Evolutionary conservation across 1,140 invertebrate genomes (phyloP).

Genomic region (Dendroctonus ponderosae): DNA sequence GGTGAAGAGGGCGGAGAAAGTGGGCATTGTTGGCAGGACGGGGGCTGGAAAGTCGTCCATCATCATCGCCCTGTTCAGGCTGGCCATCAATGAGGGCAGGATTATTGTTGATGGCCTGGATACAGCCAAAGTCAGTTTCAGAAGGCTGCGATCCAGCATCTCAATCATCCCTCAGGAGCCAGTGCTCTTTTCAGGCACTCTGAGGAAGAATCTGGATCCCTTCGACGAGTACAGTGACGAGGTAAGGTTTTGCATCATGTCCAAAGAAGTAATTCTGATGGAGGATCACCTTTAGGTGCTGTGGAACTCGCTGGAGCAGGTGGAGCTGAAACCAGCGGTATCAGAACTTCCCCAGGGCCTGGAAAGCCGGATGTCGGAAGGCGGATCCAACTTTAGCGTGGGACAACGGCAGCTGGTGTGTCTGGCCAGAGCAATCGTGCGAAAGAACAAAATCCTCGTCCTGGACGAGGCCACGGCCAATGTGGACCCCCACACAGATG

Average conservation of each 20-base stretch:
- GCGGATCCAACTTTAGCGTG: slow-evolving; percentile 56
- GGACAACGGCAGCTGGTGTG: slow-evolving; percentile 59
- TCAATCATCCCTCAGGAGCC: slow-evolving; percentile 85
- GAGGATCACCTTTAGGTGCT: slow-evolving; percentile 54
- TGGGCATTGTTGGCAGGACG: slow-evolving; percentile 47
- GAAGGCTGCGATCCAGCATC: slow-evolving; percentile 68
- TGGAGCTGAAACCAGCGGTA: slow-evolving; percentile 64
- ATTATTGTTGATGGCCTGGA: slow-evolving; percentile 73
- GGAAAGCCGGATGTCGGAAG: slow-evolving; percentile 62
- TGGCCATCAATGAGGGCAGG: slow-evolving; percentile 67
- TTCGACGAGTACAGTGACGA: slow-evolving; percentile 70
- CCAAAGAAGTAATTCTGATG: not conserved
- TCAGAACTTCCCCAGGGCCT: slow-evolving; percentile 46
- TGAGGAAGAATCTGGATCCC: slow-evolving; percentile 84
- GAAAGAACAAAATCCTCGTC: slow-evolving; percentile 60
- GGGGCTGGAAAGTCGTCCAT: slow-evolving; percentile 75
- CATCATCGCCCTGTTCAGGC: slow-evolving; percentile 68
- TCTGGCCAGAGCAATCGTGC: slow-evolving; percentile 63
- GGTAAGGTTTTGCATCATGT: slow-evolving; percentile 55
- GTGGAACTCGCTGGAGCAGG: slow-evolving; percentile 79
- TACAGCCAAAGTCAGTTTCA: slow-evolving; percentile 61
- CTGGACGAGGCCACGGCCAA: slow-evolving; percentile 72
- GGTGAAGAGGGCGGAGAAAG: slow-evolving; percentile 64
- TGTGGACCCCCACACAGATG: slow-evolving; percentile 61
- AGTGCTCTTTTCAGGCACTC: slow-evolving; percentile 75